phyloP scores from a whole-genome alignment of 2,797 vertebrate genomes.

The Tinamus major region DNA sequence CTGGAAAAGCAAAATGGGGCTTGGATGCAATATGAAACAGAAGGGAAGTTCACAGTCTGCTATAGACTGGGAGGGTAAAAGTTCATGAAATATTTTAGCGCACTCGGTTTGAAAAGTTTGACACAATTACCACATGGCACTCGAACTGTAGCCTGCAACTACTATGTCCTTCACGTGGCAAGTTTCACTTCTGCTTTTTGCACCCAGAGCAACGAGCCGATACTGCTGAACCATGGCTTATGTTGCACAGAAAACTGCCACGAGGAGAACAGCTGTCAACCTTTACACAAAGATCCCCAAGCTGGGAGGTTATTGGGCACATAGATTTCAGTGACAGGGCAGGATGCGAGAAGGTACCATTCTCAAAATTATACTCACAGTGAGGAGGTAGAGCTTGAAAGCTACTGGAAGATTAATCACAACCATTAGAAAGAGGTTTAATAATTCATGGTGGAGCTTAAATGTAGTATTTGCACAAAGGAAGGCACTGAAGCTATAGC shows the following conservation, averaged over 20 bases:
- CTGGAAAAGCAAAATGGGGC: background rate
- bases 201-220: background rate
- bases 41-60: constrained; percentile 7
- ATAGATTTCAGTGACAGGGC: background rate
- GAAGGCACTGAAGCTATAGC: background rate
- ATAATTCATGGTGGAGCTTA: constrained; percentile 60
- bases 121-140: background rate
- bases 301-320: background rate
- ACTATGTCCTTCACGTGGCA: background rate
- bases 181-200: constrained; percentile 51
- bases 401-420: constrained; percentile 48
- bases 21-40: background rate
- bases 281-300: background rate
- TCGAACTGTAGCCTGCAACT: background rate
- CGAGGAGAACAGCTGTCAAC: background rate
- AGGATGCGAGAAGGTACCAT: background rate
- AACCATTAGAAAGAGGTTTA: constrained; percentile 47
- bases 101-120: constrained; percentile 50
- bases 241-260: background rate
- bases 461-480: constrained; percentile 53
- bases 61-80: constrained; percentile 20
- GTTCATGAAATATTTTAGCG: constrained; percentile 40
- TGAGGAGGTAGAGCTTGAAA: background rate
- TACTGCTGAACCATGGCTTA: background rate
- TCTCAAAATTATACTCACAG: background rate